A percentile compares a stretch with the other conserved stretches of the same genome.
Evolutionary conservation across 1,140 invertebrate genomes (phyloP).

Genomic region (Helicoverpa zea): DNA sequence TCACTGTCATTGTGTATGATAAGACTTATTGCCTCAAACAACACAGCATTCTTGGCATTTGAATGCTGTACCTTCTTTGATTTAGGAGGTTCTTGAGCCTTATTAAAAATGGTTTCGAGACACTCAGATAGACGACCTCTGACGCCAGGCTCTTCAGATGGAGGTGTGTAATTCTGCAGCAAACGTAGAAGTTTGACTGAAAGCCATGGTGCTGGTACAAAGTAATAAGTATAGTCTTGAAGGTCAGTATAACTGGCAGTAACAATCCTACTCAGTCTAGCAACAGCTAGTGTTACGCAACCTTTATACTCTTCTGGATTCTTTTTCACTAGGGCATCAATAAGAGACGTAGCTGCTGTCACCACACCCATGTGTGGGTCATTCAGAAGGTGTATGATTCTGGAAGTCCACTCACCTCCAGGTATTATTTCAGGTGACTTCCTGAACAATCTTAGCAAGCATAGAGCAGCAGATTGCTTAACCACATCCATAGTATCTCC

Average conservation of each 20-base stretch:
- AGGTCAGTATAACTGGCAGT: constrained; percentile 99
- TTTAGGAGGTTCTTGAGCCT: constrained; percentile 99
- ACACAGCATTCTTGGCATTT: constrained; percentile 99
- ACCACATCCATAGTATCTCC: constrained; percentile 99
- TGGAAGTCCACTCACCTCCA: constrained; percentile 99
- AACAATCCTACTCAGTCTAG: constrained; percentile 98
- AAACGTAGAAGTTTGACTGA: constrained; percentile 98
- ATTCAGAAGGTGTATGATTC: constrained; percentile 99
- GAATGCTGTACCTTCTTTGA: constrained; percentile 99
- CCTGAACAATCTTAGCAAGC: constrained; percentile 96
- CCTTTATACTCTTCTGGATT: constrained; percentile 99
- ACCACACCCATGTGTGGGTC: constrained; percentile 99
- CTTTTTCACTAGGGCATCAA: constrained; percentile 99
- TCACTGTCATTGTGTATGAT: constrained; percentile 99
- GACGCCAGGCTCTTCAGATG: constrained; percentile 97
- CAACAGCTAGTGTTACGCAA: constrained; percentile 99
- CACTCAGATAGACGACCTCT: constrained; percentile 98
- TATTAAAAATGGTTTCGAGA: constrained; percentile 99
- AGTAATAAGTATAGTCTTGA: constrained; percentile 99
- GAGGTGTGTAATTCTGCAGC: constrained; percentile 99
- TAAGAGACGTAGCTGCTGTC: constrained; percentile 98
- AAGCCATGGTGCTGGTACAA: constrained; percentile 99
- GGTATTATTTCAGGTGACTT: constrained; percentile 98
- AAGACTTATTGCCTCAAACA: constrained; percentile 99
- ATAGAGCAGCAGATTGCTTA: constrained; percentile 99